phyloP scores from a whole-genome alignment of 2,888 invertebrate genomes.

The Crematogaster levior region DNA sequence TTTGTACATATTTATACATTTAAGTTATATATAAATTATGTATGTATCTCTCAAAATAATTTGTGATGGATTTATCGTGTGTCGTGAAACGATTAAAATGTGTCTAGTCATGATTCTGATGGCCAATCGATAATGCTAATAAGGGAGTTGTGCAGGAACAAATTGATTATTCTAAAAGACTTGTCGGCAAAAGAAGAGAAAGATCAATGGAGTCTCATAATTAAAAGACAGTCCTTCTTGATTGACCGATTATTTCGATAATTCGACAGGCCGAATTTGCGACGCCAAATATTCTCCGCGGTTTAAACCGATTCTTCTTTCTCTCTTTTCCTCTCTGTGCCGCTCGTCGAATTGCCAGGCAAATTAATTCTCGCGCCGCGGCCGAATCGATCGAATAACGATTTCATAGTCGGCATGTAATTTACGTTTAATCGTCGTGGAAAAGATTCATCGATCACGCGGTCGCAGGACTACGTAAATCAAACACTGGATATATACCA shows the following conservation, averaged over 20 bases:
- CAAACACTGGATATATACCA: constrained; percentile 64
- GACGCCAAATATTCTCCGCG: background rate
- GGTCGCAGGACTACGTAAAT: constrained; percentile 65
- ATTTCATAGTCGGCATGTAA: constrained; percentile 48
- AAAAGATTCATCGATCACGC: constrained; percentile 56
- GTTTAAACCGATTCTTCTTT: constrained; percentile 8
- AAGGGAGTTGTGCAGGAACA: constrained; percentile 31
- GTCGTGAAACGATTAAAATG: constrained; percentile 36
- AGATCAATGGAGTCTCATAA: constrained; percentile 47
- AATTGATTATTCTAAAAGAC: constrained; percentile 49
- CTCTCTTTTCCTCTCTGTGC: constrained; percentile 9
- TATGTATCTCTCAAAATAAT: background rate
- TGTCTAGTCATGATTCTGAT: constrained; percentile 62
- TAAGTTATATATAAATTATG: background rate
- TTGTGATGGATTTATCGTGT: background rate
- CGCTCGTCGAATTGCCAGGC: background rate
- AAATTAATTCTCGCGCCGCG: constrained; percentile 47
- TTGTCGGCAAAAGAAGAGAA: constrained; percentile 28
- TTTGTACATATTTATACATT: background rate
- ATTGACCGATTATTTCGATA: constrained; percentile 39
- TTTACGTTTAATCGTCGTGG: constrained; percentile 49
- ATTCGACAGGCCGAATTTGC: constrained; percentile 45
- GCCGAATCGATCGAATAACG: constrained; percentile 53
- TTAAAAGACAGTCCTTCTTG: constrained; percentile 56
- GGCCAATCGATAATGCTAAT: constrained; percentile 37